phyloP scores from a whole-genome alignment of 2,888 invertebrate genomes.

The Tiliacea citrago region DNA sequence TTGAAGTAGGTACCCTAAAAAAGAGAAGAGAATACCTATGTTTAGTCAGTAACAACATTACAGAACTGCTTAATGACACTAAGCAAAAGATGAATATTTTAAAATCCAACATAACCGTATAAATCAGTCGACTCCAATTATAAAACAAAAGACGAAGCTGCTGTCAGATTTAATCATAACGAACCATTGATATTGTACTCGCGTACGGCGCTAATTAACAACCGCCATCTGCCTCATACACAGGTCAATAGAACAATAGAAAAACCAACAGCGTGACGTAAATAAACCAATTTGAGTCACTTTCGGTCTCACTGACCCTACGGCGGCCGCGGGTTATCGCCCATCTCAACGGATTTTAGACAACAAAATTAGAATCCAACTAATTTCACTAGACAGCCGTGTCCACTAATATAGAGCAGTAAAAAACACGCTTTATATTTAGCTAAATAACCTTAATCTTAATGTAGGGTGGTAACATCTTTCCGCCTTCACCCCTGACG shows the following conservation, averaged over 20 bases:
- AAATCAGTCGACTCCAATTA: constrained; percentile 24
- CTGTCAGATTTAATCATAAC: constrained; percentile 50
- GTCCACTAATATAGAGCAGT: constrained; percentile 85
- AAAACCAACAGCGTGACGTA: constrained; percentile 67
- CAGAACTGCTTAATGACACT: neutral
- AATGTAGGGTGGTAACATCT: constrained; percentile 85
- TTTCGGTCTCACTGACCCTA: constrained; percentile 56
- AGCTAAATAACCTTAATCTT: constrained; percentile 87
- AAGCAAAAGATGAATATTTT: neutral
- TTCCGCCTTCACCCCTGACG: constrained; percentile 75
- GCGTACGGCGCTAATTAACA: constrained; percentile 50
- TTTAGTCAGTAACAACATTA: too few species aligned
- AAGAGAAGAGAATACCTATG: too few species aligned
- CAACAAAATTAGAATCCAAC: constrained; percentile 71
- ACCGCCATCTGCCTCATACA: constrained; percentile 43
- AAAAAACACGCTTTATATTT: constrained; percentile 84
- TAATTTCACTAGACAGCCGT: constrained; percentile 89
- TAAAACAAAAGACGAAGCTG: constrained; percentile 49
- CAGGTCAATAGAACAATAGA: constrained; percentile 64
- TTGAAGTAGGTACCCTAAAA: too few species aligned
- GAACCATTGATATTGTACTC: constrained; percentile 49
- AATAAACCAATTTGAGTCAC: constrained; percentile 64
- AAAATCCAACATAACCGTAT: constrained; percentile 17
- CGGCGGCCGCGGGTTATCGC: constrained; percentile 58
- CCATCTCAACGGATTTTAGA: constrained; percentile 68